Conservation (phyloP, 2,113 vertebrate species). For the Opisthocomus hoazin region DNA sequence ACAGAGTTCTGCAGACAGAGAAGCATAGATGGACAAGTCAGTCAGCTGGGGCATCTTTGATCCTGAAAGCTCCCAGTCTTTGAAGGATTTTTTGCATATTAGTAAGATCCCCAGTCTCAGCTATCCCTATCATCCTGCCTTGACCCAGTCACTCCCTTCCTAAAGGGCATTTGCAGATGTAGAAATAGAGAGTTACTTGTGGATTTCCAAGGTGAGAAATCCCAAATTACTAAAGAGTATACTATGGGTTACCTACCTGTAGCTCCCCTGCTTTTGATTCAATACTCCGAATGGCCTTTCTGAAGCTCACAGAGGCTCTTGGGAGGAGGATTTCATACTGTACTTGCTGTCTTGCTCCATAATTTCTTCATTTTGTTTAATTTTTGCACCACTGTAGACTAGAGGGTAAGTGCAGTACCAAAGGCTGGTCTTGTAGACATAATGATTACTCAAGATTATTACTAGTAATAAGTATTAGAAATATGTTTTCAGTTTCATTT, state of each 20-base stretch:
- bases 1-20: neutral
- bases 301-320: neutral
- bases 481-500: neutral
- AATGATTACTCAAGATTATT: neutral
- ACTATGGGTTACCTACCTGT: neutral
- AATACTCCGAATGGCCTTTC: neutral
- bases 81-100: neutral
- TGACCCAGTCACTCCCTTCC: neutral
- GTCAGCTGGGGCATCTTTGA: neutral
- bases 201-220: neutral
- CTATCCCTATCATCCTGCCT: neutral
- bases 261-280: constrained; percentile 2
- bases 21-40: neutral
- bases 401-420: neutral
- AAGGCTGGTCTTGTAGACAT: fast-evolving
- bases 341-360: neutral
- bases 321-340: neutral
- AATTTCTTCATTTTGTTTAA: neutral
- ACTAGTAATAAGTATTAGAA: neutral
- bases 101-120: neutral
- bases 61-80: neutral
- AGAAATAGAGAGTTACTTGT: neutral
- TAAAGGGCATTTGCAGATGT: neutral
- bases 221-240: neutral
- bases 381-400: neutral